A percentile compares a stretch with the other conserved stretches of the same genome.
Evolutionary conservation across 2,888 invertebrate species (phyloP).

Genomic region (Listrodromus nycthemerus): DNA sequence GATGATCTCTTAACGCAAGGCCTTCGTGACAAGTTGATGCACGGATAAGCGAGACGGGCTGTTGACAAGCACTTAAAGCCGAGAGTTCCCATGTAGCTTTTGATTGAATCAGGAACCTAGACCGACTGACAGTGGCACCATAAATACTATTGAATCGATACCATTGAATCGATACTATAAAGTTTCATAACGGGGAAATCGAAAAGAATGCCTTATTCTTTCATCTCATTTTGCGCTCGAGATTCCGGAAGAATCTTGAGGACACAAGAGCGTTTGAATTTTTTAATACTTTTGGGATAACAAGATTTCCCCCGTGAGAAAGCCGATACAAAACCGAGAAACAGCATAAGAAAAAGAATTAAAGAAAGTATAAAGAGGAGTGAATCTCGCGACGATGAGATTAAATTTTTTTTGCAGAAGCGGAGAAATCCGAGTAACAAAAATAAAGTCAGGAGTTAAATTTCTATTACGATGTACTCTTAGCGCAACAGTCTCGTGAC

Average conservation of each 20-base stretch:
- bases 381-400: not conserved
- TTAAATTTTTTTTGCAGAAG: not conserved
- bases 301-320: too few relatives aligned
- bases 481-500: conserved; percentile 16
- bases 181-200: too few relatives aligned
- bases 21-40: conserved; percentile 17
- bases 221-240: not conserved
- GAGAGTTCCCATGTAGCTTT: conserved; percentile 41
- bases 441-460: not conserved
- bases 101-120: conserved; percentile 50
- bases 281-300: too few relatives aligned
- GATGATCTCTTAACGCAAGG: conserved; percentile 3
- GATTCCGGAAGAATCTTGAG: not conserved
- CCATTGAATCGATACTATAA: too few relatives aligned
- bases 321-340: too few relatives aligned
- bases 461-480: conserved; percentile 13
- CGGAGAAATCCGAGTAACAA: not conserved
- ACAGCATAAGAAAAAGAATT: not conserved
- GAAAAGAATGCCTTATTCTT: not conserved
- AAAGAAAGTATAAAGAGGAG: not conserved
- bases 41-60: conserved; percentile 12
- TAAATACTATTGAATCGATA: too few relatives aligned
- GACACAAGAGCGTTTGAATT: not conserved
- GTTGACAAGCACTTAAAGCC: conserved; percentile 37
- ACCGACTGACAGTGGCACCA: not conserved